These are phyloP conservation scores for Fulmarus glacialis DNA, from an alignment of 2,113 vertebrate species.

Conservation along the genomic window DNA sequence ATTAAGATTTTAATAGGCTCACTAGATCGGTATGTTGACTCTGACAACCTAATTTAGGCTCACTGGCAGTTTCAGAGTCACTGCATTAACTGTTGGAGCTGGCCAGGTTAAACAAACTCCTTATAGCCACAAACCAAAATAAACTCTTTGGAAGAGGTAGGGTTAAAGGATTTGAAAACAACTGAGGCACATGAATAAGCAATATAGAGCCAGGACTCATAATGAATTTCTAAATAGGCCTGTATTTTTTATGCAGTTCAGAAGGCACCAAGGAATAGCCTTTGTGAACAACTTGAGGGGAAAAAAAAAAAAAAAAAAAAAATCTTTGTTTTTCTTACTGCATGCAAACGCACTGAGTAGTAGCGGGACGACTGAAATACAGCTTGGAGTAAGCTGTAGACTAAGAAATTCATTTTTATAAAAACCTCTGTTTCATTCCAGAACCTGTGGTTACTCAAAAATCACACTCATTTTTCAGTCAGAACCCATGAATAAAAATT, in stretches of 20 bases:
- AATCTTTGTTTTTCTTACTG: background rate
- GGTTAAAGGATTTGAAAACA: slow-evolving; percentile 6
- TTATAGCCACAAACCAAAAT: background rate
- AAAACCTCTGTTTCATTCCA: background rate
- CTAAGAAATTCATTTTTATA: background rate
- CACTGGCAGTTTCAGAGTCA: slow-evolving; percentile 10
- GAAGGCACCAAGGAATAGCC: background rate
- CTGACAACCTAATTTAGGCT: slow-evolving; percentile 60
- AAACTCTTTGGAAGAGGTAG: background rate
- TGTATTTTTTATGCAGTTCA: background rate
- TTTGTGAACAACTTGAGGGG: background rate
- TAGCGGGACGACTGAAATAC: background rate
- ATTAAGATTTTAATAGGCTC: slow-evolving; percentile 68
- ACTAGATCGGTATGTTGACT: background rate
- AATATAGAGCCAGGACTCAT: background rate
- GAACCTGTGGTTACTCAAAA: background rate
- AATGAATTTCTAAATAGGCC: background rate
- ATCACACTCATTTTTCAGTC: background rate
- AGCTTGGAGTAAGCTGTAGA: background rate
- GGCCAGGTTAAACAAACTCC: slow-evolving; percentile 17
- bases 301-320: too few relatives aligned
- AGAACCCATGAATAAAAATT: background rate
- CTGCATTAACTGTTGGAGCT: background rate
- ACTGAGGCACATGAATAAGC: background rate
- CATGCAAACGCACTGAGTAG: background rate